Conservation (phyloP, 2,113 vertebrate species). For the Alligator sinensis region DNA sequence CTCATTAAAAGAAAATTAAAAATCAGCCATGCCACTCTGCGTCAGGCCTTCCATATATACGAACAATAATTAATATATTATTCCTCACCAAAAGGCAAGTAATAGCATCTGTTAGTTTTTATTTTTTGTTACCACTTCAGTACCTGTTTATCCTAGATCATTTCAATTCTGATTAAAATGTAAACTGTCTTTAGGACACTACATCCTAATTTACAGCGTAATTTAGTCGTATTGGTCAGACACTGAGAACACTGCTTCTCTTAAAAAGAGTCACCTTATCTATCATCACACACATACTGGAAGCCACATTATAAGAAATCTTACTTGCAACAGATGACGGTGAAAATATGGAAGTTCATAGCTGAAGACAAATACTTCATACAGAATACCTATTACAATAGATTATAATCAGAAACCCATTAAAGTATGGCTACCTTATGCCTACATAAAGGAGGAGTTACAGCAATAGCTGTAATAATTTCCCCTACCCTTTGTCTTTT, state of each 20-base stretch:
- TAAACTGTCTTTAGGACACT: conserved; percentile 62
- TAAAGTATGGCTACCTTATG: background rate
- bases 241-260: conserved; percentile 40
- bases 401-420: background rate
- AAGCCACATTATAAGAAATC: conserved; percentile 37
- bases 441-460: background rate
- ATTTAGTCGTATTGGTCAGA: conserved; percentile 63
- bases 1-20: background rate
- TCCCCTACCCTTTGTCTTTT: background rate
- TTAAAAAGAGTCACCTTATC: conserved; percentile 53
- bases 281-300: conserved; percentile 40
- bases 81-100: conserved; percentile 43
- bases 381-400: background rate
- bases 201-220: conserved; percentile 62
- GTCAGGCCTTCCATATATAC: background rate
- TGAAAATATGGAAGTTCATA: conserved; percentile 26
- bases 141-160: conserved; percentile 36
- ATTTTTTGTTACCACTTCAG: conserved; percentile 15
- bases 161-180: conserved; percentile 67
- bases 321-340: conserved; percentile 30
- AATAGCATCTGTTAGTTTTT: conserved; percentile 6
- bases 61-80: conserved; percentile 10
- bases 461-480: background rate
- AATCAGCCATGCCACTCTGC: background rate
- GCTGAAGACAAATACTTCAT: conserved; percentile 9